phyloP scores from a whole-genome alignment of 2,797 vertebrate species.

The Hoplostethus atlanticus region DNA sequence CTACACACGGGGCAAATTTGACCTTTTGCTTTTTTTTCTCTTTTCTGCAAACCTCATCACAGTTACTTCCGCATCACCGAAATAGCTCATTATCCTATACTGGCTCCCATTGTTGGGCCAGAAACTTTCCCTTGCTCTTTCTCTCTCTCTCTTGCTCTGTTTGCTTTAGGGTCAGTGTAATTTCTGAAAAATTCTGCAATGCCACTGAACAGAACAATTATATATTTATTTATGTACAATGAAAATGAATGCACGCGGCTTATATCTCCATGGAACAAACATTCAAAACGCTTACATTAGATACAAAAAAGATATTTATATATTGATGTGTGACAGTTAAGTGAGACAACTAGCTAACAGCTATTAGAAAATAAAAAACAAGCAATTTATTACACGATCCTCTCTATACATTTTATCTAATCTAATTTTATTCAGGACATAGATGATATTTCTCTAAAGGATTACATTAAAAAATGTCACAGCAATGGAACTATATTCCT shows the following conservation, averaged over 20 bases:
- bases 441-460: conserved; percentile 77
- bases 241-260: conserved; percentile 83
- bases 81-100: conserved; percentile 39
- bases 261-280: conserved; percentile 84
- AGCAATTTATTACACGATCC: conserved; percentile 77
- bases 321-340: conserved; percentile 82
- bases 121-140: conserved; percentile 53
- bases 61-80: conserved; percentile 32
- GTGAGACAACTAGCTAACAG: conserved; percentile 83
- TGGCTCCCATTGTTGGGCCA: conserved; percentile 52
- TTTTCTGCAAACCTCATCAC: conserved; percentile 44
- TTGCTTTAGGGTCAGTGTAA: conserved; percentile 64
- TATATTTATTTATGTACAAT: conserved; percentile 88
- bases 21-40: conserved; percentile 50
- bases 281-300: conserved; percentile 87
- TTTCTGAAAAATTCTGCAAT: conserved; percentile 74
- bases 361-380: conserved; percentile 81
- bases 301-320: conserved; percentile 85
- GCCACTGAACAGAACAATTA: conserved; percentile 83
- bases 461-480: conserved; percentile 84
- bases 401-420: conserved; percentile 80
- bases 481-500: conserved; percentile 84
- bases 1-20: conserved; percentile 53
- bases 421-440: conserved; percentile 80
- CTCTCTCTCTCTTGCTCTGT: conserved; percentile 39